Evolutionary conservation across 1,140 invertebrate genomes (phyloP).

Genomic region (Macrobrachium nipponense): DNA sequence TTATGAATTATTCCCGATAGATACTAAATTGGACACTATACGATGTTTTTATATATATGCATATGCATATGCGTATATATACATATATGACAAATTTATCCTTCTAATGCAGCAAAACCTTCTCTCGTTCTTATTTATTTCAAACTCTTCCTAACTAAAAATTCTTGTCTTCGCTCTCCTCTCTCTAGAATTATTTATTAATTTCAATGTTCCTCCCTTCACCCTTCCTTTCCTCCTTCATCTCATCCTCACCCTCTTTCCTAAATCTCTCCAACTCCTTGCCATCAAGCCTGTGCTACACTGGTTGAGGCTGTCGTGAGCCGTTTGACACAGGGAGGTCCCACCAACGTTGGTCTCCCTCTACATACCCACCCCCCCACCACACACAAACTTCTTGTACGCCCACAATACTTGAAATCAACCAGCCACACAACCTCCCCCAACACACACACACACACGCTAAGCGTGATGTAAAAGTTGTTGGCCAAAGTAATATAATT

Average conservation of each 20-base stretch:
- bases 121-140: neutral
- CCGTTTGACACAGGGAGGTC: slow-evolving; percentile 7
- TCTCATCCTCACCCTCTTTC: neutral
- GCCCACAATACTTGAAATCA: neutral
- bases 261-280: neutral
- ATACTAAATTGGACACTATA: too few relatives aligned
- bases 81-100: too few relatives aligned
- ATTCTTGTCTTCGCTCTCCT: neutral
- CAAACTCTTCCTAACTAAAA: neutral
- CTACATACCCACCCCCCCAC: neutral
- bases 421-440: neutral
- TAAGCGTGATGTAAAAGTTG: neutral
- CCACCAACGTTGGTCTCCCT: neutral
- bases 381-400: neutral
- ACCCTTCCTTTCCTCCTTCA: neutral
- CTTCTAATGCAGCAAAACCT: neutral
- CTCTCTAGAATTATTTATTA: neutral
- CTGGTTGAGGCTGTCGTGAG: slow-evolving; percentile 1
- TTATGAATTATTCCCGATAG: too few relatives aligned
- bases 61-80: too few relatives aligned
- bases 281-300: neutral
- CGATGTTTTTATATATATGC: too few relatives aligned
- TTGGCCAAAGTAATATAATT: neutral
- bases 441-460: neutral
- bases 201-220: neutral